Conservation (phyloP, 2,113 vertebrate genomes). For the Nerophis ophidion region DNA sequence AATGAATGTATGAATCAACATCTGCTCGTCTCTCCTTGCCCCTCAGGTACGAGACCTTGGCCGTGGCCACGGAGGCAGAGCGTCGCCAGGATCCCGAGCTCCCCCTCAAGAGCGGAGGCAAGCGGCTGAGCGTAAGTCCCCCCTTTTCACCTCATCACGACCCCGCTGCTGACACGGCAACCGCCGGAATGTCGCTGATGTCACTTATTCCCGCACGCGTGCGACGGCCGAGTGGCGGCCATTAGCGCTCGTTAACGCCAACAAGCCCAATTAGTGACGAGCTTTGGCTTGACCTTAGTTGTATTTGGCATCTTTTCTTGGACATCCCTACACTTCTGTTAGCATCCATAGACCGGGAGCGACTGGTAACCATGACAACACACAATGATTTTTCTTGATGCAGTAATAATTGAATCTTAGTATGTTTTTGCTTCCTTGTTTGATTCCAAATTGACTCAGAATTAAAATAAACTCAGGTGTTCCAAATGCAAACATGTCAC, state of each 20-base stretch:
- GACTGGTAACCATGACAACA: neutral
- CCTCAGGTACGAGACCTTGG: conserved; percentile 88
- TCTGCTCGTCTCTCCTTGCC: conserved; percentile 7
- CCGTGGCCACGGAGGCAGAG: conserved; percentile 91
- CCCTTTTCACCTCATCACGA: too few species aligned
- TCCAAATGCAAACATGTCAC: too few species aligned
- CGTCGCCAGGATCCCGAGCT: conserved; percentile 79
- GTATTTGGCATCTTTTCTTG: conserved; percentile 3
- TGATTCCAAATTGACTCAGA: too few species aligned
- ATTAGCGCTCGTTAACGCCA: conserved; percentile 3
- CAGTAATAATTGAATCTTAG: too few species aligned
- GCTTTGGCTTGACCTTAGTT: neutral
- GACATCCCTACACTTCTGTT: too few species aligned
- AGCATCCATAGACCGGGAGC: neutral
- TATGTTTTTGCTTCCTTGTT: too few species aligned
- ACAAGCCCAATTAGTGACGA: conserved; percentile 2
- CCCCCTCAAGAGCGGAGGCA: conserved; percentile 82
- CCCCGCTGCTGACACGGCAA: neutral
- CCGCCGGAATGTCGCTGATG: neutral
- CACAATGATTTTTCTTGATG: neutral
- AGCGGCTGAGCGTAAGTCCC: conserved; percentile 75
- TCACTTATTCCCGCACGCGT: neutral
- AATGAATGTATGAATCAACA: neutral
- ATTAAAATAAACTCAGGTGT: too few species aligned
- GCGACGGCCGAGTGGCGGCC: neutral